Conservation (phyloP, 2,113 vertebrate species). For the Thomomys bottae region DNA sequence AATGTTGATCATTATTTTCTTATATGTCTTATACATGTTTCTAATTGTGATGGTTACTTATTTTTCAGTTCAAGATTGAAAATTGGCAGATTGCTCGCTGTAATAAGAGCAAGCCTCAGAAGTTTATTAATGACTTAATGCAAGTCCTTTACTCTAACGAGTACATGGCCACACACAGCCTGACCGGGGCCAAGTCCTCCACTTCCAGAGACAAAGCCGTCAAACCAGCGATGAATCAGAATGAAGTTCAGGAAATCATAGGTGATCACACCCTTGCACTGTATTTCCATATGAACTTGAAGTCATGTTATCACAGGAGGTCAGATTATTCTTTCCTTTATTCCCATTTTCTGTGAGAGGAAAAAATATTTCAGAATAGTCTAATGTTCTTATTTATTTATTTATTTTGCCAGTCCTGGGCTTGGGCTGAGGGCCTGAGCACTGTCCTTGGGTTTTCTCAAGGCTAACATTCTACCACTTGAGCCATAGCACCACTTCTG, state of each 20-base stretch:
- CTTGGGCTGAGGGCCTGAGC: no score
- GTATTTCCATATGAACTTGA: constrained; percentile 35
- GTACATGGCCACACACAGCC: constrained; percentile 87
- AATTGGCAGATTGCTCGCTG: constrained; percentile 88
- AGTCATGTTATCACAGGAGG: constrained; percentile 51
- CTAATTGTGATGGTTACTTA: constrained; percentile 51
- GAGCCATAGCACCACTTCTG: no score
- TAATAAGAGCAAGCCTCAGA: constrained; percentile 88
- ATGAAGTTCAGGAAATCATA: constrained; percentile 89
- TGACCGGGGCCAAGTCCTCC: constrained; percentile 87
- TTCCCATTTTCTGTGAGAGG: constrained; percentile 36
- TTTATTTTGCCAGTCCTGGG: no score
- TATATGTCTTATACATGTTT: constrained; percentile 21
- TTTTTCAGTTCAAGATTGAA: constrained; percentile 87
- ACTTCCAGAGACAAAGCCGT: constrained; percentile 86
- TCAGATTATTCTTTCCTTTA: constrained; percentile 14
- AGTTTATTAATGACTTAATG: constrained; percentile 89
- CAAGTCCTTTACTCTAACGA: constrained; percentile 87
- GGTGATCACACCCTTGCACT: constrained; percentile 77
- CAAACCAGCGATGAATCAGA: constrained; percentile 88
- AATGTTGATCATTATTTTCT: constrained; percentile 30
- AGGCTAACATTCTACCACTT: no score
- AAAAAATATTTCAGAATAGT: neutral
- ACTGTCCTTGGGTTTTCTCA: no score
- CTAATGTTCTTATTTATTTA: neutral